Evolutionary conservation across 1,140 invertebrate species (phyloP).

Genomic region (Wasmannia auropunctata): DNA sequence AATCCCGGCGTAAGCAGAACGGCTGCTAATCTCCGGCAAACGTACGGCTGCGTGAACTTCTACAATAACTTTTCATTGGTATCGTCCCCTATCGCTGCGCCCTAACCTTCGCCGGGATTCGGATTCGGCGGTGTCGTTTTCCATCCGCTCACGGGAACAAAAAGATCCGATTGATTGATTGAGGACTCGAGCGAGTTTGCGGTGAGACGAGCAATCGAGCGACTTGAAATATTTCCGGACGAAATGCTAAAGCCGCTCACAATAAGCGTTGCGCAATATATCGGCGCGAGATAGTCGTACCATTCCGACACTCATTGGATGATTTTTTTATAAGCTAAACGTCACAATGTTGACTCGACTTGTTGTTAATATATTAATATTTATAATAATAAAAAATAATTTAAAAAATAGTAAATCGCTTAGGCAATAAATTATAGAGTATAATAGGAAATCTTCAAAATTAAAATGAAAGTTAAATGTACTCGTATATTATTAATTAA

Average conservation of each 20-base stretch:
- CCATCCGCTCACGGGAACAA: constrained; percentile 57
- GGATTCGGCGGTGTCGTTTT: constrained; percentile 76
- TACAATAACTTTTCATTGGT: constrained; percentile 11
- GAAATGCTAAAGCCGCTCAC: background rate
- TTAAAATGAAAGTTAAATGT: background rate
- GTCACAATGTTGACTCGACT: background rate
- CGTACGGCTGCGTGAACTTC: constrained; percentile 52
- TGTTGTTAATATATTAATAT: background rate
- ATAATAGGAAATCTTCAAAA: background rate
- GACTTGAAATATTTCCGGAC: constrained; percentile 7
- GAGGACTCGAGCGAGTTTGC: background rate
- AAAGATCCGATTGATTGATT: constrained; percentile 1
- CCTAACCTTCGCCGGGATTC: background rate
- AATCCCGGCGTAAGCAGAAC: constrained; percentile 72
- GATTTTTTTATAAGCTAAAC: background rate
- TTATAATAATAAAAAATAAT: background rate
- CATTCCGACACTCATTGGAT: background rate
- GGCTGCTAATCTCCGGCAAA: too few species aligned
- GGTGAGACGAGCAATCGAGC: constrained; percentile 22
- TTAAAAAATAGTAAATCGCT: background rate
- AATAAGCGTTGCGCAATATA: background rate
- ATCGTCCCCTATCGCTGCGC: constrained; percentile 7
- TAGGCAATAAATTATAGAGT: background rate
- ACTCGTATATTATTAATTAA: background rate
- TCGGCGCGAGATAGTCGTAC: background rate